Evolutionary conservation across 2,797 vertebrate genomes (phyloP).

Genomic region (Acanthurus leucopareius): DNA sequence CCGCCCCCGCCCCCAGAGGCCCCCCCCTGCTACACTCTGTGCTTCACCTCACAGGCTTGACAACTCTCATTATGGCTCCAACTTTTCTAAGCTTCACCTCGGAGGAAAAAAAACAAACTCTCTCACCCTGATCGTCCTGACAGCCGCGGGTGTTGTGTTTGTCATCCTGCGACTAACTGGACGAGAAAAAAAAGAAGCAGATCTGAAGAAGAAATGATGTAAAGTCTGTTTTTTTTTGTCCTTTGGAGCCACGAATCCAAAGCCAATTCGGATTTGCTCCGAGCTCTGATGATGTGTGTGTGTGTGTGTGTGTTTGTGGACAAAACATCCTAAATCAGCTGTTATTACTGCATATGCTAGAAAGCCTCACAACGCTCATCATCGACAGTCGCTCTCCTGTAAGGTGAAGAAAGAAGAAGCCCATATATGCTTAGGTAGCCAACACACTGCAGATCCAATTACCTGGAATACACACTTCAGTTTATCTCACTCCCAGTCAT

Average conservation of each 20-base stretch:
- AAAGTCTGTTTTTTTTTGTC: conserved; percentile 26
- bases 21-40: conserved; percentile 60
- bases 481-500: conserved; percentile 98
- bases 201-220: conserved; percentile 58
- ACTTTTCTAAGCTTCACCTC: conserved; percentile 76
- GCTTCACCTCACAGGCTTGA: conserved; percentile 77
- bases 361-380: conserved; percentile 55
- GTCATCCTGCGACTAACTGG: conserved; percentile 82
- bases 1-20: conserved; percentile 68
- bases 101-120: conserved; percentile 55
- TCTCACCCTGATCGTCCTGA: conserved; percentile 76
- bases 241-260: too few relatives aligned
- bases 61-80: conserved; percentile 82
- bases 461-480: conserved; percentile 96
- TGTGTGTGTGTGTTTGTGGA: conserved; percentile 14
- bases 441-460: conserved; percentile 92
- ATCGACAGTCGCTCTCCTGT: conserved; percentile 66
- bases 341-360: conserved; percentile 38
- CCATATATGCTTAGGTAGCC: conserved; percentile 78
- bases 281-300: conserved; percentile 41
- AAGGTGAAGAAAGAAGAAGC: conserved; percentile 31
- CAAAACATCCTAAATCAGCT: conserved; percentile 57
- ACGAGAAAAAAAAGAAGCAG: conserved; percentile 41
- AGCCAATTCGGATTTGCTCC: conserved; percentile 53
- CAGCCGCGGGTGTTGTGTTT: conserved; percentile 78